A percentile compares a stretch with the other conserved stretches of the same genome.
phyloP scores from a whole-genome alignment of 2,888 invertebrate genomes.

The Laspeyria flexula region DNA sequence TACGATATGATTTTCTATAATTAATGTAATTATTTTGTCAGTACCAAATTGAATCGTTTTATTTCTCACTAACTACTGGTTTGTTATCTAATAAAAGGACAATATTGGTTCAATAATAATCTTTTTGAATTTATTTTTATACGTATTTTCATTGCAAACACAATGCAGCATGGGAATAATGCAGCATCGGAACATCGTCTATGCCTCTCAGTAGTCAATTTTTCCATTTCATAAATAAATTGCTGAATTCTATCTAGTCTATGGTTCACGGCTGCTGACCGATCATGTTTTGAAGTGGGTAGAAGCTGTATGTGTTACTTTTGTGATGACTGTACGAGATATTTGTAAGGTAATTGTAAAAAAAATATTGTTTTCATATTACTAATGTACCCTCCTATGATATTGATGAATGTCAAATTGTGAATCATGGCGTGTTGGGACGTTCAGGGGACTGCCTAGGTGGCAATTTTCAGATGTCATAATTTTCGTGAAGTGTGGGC shows the following conservation, averaged over 20 bases:
- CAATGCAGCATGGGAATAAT: neutral
- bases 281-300: conserved; percentile 83
- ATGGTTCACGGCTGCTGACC: conserved; percentile 68
- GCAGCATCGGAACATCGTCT: neutral
- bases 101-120: no score
- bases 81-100: no score
- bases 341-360: conserved; percentile 76
- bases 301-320: conserved; percentile 79
- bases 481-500: conserved; percentile 44
- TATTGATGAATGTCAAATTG: conserved; percentile 15
- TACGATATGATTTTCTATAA: no score
- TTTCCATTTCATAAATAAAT: conserved; percentile 23
- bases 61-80: no score
- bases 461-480: conserved; percentile 80
- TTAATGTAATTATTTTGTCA: no score
- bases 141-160: neutral
- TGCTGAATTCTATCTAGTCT: conserved; percentile 47
- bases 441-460: conserved; percentile 69
- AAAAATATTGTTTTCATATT: conserved; percentile 31
- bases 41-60: no score
- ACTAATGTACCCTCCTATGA: conserved; percentile 10
- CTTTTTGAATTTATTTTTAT: no score
- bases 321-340: conserved; percentile 83
- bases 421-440: conserved; percentile 31
- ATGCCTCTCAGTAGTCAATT: conserved; percentile 9